A percentile compares a stretch with the other conserved stretches of the same genome.
phyloP scores from a whole-genome alignment of 2,113 vertebrate species.

The Cyanoliseus patagonus region DNA sequence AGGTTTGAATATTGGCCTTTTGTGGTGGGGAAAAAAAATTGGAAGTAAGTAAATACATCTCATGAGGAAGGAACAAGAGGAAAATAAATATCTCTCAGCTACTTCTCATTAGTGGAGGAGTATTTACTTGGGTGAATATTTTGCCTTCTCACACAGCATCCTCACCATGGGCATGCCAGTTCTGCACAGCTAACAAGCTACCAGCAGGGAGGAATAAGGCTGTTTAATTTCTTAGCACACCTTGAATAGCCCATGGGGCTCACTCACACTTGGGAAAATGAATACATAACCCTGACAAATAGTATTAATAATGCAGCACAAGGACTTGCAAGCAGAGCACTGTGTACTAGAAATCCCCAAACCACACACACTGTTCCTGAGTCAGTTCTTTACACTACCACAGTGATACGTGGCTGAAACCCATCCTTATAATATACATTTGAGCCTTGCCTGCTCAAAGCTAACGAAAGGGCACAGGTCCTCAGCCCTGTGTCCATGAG shows the following conservation, averaged over 20 bases:
- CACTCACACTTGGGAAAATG: neutral
- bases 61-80: neutral
- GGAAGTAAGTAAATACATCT: neutral
- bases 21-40: neutral
- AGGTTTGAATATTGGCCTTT: neutral
- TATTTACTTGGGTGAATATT: neutral
- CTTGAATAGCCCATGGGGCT: neutral
- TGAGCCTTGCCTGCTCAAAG: neutral
- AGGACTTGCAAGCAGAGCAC: neutral
- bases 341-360: neutral
- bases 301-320: neutral
- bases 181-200: neutral
- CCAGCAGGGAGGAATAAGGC: neutral
- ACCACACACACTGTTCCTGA: fast-evolving
- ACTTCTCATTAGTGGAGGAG: constrained; percentile 1
- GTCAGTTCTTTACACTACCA: neutral
- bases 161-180: neutral
- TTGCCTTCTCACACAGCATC: neutral
- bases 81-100: neutral
- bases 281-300: neutral
- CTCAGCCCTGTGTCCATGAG: neutral
- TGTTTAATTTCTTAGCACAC: constrained; percentile 25
- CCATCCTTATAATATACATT: neutral
- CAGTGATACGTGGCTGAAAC: neutral
- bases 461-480: neutral